Percentiles rank a stretch among this genome's conserved stretches.
Evolutionary conservation across 2,888 invertebrate species (phyloP).

Genomic region (Drosophila affinis): DNA sequence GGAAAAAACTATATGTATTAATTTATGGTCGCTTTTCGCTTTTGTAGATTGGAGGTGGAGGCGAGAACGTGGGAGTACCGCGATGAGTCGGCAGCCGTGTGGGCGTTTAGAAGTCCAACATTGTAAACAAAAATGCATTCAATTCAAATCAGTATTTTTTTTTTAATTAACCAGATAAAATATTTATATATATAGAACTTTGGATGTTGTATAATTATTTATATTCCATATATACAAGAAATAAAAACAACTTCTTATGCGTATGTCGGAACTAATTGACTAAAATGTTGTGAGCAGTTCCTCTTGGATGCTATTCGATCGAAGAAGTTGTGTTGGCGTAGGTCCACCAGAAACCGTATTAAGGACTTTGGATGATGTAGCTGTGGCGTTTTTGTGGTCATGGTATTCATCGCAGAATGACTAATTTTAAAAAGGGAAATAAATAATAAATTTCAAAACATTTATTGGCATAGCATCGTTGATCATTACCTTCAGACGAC

Average conservation of each 20-base stretch:
- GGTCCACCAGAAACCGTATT: constrained; percentile 86
- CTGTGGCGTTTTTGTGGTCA: constrained; percentile 86
- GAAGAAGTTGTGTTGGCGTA: constrained; percentile 86
- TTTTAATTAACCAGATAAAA: constrained; percentile 44
- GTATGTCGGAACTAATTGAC: constrained; percentile 45
- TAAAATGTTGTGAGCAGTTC: constrained; percentile 87
- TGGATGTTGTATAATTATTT: constrained; percentile 42
- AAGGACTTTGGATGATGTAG: constrained; percentile 86
- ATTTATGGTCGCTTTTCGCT: neutral
- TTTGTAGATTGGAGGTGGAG: neutral
- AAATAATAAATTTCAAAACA: too few relatives aligned
- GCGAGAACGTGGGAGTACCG: constrained; percentile 18
- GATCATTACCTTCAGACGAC: constrained; percentile 89
- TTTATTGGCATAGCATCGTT: neutral
- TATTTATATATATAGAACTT: constrained; percentile 46
- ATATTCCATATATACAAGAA: constrained; percentile 55
- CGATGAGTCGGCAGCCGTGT: constrained; percentile 2
- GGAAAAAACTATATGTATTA: neutral
- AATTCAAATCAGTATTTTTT: constrained; percentile 31
- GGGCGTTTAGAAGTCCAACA: neutral
- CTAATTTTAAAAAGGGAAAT: constrained; percentile 67
- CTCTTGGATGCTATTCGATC: constrained; percentile 94
- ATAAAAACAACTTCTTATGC: constrained; percentile 48
- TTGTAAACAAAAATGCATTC: constrained; percentile 18
- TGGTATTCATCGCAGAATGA: constrained; percentile 93